Percentiles rank a stretch among this genome's conserved stretches.
phyloP scores from a whole-genome alignment of 2,888 invertebrate genomes.

The Zonitis immaculata region DNA sequence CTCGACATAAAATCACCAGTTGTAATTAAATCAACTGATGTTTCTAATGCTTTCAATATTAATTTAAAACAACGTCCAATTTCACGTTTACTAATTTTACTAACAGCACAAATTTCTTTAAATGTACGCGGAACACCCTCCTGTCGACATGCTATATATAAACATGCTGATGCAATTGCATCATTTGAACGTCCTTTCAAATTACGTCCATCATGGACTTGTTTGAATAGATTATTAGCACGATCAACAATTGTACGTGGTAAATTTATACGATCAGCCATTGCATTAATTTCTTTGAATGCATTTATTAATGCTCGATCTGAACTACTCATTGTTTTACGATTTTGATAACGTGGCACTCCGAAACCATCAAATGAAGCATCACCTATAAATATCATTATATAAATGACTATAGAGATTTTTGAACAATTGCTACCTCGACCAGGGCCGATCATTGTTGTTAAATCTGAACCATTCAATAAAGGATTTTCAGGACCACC shows the following conservation, averaged over 20 bases:
- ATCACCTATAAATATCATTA: constrained; percentile 54
- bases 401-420: no score
- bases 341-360: constrained; percentile 68
- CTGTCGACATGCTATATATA: constrained; percentile 98
- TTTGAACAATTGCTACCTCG: constrained; percentile 46
- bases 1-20: constrained; percentile 99
- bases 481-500: constrained; percentile 98
- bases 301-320: constrained; percentile 94
- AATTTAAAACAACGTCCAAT: constrained; percentile 97
- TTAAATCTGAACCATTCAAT: constrained; percentile 90
- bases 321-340: constrained; percentile 83
- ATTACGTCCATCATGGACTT: constrained; percentile 95
- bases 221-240: constrained; percentile 95
- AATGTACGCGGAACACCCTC: constrained; percentile 99
- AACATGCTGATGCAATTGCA: constrained; percentile 96
- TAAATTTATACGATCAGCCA: constrained; percentile 97
- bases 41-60: constrained; percentile 92
- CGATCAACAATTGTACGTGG: constrained; percentile 96
- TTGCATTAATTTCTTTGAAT: constrained; percentile 93
- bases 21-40: constrained; percentile 95
- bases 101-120: constrained; percentile 98
- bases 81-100: constrained; percentile 98
- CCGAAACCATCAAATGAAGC: constrained; percentile 89
- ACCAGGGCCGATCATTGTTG: constrained; percentile 86
- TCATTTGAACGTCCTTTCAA: constrained; percentile 92